Percentiles rank a stretch among this genome's conserved stretches.
Evolutionary conservation across 2,888 invertebrate species (phyloP).

Genomic region (Meteorus colon): DNA sequence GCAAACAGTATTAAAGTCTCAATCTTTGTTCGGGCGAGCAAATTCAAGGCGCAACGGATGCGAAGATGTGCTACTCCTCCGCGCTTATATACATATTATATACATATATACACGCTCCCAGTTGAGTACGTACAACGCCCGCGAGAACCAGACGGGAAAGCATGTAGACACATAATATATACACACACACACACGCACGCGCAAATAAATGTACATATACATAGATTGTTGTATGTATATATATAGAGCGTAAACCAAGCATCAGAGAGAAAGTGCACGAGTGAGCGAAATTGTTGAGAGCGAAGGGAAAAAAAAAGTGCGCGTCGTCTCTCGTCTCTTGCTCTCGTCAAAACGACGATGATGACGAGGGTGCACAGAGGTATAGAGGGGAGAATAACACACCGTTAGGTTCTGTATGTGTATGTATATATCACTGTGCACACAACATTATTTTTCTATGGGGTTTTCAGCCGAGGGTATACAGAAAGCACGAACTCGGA

Average conservation of each 20-base stretch:
- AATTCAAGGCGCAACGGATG: constrained; percentile 49
- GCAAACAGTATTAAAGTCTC: constrained; percentile 66
- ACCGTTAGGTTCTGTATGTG: not conserved
- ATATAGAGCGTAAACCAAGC: constrained; percentile 8
- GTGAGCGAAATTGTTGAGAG: constrained; percentile 38
- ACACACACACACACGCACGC: constrained; percentile 27
- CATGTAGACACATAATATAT: constrained; percentile 31
- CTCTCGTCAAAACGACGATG: constrained; percentile 38
- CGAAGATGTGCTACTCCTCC: constrained; percentile 18
- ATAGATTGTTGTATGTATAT: not conserved
- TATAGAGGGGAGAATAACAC: constrained; percentile 35
- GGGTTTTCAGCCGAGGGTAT: constrained; percentile 52
- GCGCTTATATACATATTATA: not conserved
- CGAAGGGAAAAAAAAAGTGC: constrained; percentile 20
- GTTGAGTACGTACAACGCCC: constrained; percentile 18
- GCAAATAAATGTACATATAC: constrained; percentile 14
- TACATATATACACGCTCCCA: not conserved
- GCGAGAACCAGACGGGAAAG: constrained; percentile 47
- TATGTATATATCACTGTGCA: constrained; percentile 56
- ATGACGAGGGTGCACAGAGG: constrained; percentile 35
- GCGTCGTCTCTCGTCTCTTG: constrained; percentile 2
- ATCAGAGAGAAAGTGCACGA: constrained; percentile 34
- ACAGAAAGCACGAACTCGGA: constrained; percentile 39
- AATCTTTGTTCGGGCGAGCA: constrained; percentile 64
- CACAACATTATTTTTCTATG: constrained; percentile 66